phyloP scores from a whole-genome alignment of 37 sponge, comb jelly and placozoan genomes.

The Diacarnus erythraeanus region DNA sequence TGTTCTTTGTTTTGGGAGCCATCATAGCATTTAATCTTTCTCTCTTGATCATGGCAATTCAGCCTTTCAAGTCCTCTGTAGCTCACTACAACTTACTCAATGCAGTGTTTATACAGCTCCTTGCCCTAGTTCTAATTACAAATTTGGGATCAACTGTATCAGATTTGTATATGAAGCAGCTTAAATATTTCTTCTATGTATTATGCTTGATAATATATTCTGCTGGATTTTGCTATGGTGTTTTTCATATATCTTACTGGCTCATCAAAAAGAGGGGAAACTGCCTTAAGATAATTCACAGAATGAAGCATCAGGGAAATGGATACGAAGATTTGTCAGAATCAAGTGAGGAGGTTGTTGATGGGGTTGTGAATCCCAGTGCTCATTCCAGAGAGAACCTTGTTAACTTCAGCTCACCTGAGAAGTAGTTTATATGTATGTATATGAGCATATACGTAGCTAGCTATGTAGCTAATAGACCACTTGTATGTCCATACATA shows the following conservation, averaged over 20 bases:
- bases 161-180: too few species aligned
- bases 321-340: too few species aligned
- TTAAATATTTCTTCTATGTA: background rate
- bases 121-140: background rate
- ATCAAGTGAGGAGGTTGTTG: too few species aligned
- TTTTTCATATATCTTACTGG: background rate
- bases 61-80: background rate
- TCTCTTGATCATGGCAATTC: background rate
- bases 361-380: too few species aligned
- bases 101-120: background rate
- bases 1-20: background rate
- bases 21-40: background rate
- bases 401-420: too few species aligned
- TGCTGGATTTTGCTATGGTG: background rate
- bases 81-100: background rate
- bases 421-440: too few species aligned
- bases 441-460: too few species aligned
- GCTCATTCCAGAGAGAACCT: too few species aligned
- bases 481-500: too few species aligned
- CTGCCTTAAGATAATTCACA: background rate
- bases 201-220: background rate
- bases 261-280: background rate
- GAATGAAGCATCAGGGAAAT: background rate
- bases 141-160: background rate
- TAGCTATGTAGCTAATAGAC: too few species aligned